Base-by-base conservation (phyloP, 2,888 invertebrate species). In the Amiota minor region DNA sequence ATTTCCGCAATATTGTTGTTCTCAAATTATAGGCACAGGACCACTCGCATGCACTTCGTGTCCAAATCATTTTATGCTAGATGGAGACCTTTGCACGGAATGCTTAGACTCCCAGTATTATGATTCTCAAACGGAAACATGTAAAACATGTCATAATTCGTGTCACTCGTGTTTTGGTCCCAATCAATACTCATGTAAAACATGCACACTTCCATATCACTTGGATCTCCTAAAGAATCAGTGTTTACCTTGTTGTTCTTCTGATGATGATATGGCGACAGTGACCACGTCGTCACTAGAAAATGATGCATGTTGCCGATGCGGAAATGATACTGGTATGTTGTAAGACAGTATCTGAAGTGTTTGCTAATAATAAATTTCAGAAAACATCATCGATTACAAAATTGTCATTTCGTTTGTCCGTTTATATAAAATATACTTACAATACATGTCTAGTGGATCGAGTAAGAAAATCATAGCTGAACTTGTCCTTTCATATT, bases 41-140 rank as follows among this genome's bases (percentile, higher is more conserved):
- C 95, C 95, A 0, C 90, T 94, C 69, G 93, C 93, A 82, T 95
- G 95, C 88, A 93, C 93, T 59, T 93, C 94, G 0, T 95, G 95
- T 79, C 94, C 94, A 0, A 90, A 92, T 0, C 93, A 93, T 84
- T 94, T 93, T 84, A 94, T 94, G 93, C 89, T 94, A 11, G 93
- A 94, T 79, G 93, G 93, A 74, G 94, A 94, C 8, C 90, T 94
- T 0, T 95, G 95, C 86, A 93, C 94, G 92, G 94, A 94, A 86
- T 95, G 95, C 77, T 91, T 94, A 12, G 93, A 93, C 62, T 93
- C 93, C 0, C 94, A 95, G 89, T 95, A 93, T 89, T 94, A 94
- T 83, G 95, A 95, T 79, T 90, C 92, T 0, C 91, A 91, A 75
- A 93, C 93, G 65, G 93, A 93, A 82, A 91, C 92, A 8, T 95